These are phyloP conservation scores for Seira musarum DNA, from an alignment of 2,888 invertebrate species.

Conservation along the genomic window DNA sequence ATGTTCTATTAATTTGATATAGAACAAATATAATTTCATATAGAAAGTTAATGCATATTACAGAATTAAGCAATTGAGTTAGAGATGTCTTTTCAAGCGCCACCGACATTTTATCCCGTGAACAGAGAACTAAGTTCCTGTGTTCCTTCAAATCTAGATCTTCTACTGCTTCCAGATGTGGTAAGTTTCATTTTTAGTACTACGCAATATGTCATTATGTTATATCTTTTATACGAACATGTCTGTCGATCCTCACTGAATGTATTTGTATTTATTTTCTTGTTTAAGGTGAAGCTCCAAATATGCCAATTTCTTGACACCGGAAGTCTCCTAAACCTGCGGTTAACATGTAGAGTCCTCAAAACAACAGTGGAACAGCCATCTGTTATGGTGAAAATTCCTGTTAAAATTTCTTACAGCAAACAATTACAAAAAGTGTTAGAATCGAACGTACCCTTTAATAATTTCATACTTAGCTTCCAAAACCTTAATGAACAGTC, in stretches of 20 bases:
- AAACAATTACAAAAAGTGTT: constrained; percentile 29
- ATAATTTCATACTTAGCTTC: constrained; percentile 22
- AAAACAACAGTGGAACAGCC: constrained; percentile 22
- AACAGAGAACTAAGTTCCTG: too few species aligned
- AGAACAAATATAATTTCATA: too few species aligned
- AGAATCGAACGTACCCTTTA: constrained; percentile 19
- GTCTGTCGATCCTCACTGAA: too few species aligned
- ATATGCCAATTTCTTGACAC: constrained; percentile 10
- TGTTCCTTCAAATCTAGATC: too few species aligned
- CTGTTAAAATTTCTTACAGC: constrained; percentile 9
- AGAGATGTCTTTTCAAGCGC: too few species aligned
- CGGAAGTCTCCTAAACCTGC: constrained; percentile 16
- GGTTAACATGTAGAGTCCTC: constrained; percentile 3
- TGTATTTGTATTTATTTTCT: constrained; percentile 14
- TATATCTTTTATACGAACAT: too few species aligned
- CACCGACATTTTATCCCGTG: too few species aligned
- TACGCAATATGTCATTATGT: too few species aligned
- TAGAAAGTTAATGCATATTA: too few species aligned
- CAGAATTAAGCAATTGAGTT: too few species aligned
- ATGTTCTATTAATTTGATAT: too few species aligned
- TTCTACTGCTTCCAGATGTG: constrained; percentile 17
- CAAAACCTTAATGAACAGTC: constrained; percentile 20
- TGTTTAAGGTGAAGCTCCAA: constrained; percentile 11
- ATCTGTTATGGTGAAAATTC: neutral
- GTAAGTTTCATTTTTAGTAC: too few species aligned